A percentile compares a stretch with the other conserved stretches of the same genome.
These are phyloP conservation scores for Erebia aethiops DNA, from an alignment of 2,888 invertebrate species.

Conservation along the genomic window DNA sequence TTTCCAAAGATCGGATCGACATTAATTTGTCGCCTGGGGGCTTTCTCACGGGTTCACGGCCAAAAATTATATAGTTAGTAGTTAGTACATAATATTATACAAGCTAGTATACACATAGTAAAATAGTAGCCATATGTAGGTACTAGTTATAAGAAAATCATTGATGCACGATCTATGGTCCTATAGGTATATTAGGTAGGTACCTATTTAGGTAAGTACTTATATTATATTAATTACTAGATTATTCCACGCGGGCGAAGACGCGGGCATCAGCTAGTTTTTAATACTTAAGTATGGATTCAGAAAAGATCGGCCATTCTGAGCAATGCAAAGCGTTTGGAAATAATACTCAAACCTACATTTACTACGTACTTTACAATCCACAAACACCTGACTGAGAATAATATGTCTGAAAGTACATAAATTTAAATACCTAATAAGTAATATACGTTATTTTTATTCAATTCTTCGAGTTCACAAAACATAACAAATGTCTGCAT, in stretches of 20 bases:
- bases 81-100: background rate
- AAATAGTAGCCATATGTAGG: too few relatives aligned
- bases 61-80: constrained; percentile 9
- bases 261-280: too few relatives aligned
- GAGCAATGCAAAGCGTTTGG: constrained; percentile 1
- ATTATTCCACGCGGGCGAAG: too few relatives aligned
- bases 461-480: background rate
- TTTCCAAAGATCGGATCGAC: constrained; percentile 36
- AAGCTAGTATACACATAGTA: too few relatives aligned
- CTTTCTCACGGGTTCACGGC: constrained; percentile 71
- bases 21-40: constrained; percentile 59
- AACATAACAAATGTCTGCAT: constrained; percentile 17
- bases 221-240: too few relatives aligned
- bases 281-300: background rate
- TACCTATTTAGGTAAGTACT: too few relatives aligned
- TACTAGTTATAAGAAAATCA: too few relatives aligned
- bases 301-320: background rate
- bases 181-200: too few relatives aligned
- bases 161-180: too few relatives aligned
- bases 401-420: constrained; percentile 7
- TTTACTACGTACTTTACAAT: background rate
- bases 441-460: constrained; percentile 7
- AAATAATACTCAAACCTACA: background rate
- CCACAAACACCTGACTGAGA: constrained; percentile 3
- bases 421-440: constrained; percentile 10